Evolutionary conservation across 2,888 invertebrate genomes (phyloP), one percentile per base, ranked within the genome.

Genomic region (Kuschelorhynchus macadamiae): DNA sequence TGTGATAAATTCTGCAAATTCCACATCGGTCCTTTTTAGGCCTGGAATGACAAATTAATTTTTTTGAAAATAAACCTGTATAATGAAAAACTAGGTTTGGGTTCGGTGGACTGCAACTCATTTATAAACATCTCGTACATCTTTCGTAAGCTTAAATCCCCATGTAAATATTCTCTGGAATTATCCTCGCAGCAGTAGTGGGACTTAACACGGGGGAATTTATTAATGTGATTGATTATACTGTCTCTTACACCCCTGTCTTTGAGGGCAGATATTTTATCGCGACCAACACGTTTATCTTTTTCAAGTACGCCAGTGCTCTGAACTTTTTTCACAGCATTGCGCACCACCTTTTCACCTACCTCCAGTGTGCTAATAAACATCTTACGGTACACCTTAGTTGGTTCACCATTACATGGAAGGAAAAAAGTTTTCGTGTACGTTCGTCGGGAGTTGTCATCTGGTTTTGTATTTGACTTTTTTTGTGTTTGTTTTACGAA

Each of bases 1-100:
- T 41, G 33, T 16, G 12, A 33, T 65, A 57, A 8, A 30, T 39
- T n/a, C 12, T 17, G 49, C 57, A 65, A 4, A 49, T 9, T 20
- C 64, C 46, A 39, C 64, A 64, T 16, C 46, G 64, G 56, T 64
- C 56, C 33, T 64, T 57, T 42, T 65, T 65, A 4, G 50, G 57
- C 17, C 32, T 32, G 41, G 30, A 65, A 57, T 20, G 57, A 57
- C n/a, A 65, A 20, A 42, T 46, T 49, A 20, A 17, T 36, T 16
- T n/a, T 57, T 17, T 65, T 52, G 14, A 65, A 47, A 32, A n/a
- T n/a, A n/a, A n/a, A 65, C 7, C 25, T 25, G 25, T 25, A 3
- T 25, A 25, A 25, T 7, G 25, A 25, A 25, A 25, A 25, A 25
- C 25, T 25, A 5, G 25, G 25, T 25, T 25, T 25, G 1, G 7